A percentile compares a stretch with the other conserved stretches of the same genome.
phyloP scores from a whole-genome alignment of 2,113 vertebrate genomes.

The Sylvicapra grimmia region DNA sequence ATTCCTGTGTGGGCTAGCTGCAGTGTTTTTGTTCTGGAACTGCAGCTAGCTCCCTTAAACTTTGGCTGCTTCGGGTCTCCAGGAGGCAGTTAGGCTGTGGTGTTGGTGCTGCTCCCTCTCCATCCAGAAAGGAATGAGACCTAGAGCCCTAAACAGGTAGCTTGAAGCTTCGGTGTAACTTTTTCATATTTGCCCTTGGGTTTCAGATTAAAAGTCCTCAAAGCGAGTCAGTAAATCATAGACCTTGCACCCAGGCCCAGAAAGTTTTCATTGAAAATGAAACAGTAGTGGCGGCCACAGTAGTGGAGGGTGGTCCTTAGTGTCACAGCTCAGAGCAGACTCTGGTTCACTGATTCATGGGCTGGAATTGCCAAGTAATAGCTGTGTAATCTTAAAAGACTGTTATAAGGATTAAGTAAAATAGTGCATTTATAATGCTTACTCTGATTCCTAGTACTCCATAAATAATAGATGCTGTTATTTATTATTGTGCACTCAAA shows the following conservation, averaged over 20 bases:
- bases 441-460: background rate
- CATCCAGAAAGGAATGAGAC: background rate
- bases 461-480: background rate
- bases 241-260: background rate
- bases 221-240: background rate
- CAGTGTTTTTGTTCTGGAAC: background rate
- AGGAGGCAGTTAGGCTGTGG: background rate
- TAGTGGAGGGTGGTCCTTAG: background rate
- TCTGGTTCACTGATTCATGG: background rate
- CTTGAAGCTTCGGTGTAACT: background rate
- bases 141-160: background rate
- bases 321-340: background rate
- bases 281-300: background rate
- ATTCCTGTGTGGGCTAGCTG: background rate
- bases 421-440: constrained; percentile 2
- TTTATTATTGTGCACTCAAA: background rate
- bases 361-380: background rate
- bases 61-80: background rate
- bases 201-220: background rate
- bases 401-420: background rate
- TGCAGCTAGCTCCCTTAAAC: background rate
- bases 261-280: background rate
- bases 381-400: background rate
- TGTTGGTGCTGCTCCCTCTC: background rate
- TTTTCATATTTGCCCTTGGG: background rate